These are phyloP conservation scores for Drosophila prostipennis DNA, from an alignment of 2,888 invertebrate species.

Conservation along the genomic window DNA sequence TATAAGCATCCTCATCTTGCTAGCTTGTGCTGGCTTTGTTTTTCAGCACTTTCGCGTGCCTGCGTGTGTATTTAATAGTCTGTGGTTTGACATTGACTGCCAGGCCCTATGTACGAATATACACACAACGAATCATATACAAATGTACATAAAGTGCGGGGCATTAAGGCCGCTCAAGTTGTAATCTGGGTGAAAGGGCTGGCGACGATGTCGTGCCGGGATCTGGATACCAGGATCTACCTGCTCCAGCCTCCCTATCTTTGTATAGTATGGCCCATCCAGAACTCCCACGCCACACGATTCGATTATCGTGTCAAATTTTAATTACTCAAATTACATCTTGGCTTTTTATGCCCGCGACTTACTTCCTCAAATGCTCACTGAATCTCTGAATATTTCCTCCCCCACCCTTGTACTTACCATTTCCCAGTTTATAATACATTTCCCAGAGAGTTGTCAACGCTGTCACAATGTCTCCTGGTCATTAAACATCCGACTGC, in stretches of 20 bases:
- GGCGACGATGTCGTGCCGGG: conserved; percentile 35
- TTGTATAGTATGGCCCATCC: not conserved
- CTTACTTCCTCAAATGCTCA: conserved; percentile 50
- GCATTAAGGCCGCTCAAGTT: conserved; percentile 60
- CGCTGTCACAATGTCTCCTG: conserved; percentile 60
- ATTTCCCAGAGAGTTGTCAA: conserved; percentile 64
- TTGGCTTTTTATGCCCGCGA: conserved; percentile 69
- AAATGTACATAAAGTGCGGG: conserved; percentile 47
- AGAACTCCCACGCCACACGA: conserved; percentile 5
- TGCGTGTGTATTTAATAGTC: conserved; percentile 78
- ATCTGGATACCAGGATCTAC: conserved; percentile 8
- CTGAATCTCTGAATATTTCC: conserved; percentile 11
- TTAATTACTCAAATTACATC: conserved; percentile 78
- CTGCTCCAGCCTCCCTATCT: conserved; percentile 11
- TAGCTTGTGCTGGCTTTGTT: conserved; percentile 64
- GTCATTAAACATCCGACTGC: conserved; percentile 71
- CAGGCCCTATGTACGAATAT: conserved; percentile 32
- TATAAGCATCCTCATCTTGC: conserved; percentile 23
- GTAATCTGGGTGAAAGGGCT: conserved; percentile 60
- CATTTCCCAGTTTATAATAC: conserved; percentile 16
- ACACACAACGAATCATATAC: conserved; percentile 34
- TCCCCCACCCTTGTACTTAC: not conserved
- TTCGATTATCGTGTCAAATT: conserved; percentile 80
- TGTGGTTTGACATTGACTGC: conserved; percentile 78
- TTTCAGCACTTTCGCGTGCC: conserved; percentile 79